Percentiles rank a stretch among this genome's conserved stretches.
Evolutionary conservation across 2,888 invertebrate species (phyloP).

Genomic region (Apoda limacodes): DNA sequence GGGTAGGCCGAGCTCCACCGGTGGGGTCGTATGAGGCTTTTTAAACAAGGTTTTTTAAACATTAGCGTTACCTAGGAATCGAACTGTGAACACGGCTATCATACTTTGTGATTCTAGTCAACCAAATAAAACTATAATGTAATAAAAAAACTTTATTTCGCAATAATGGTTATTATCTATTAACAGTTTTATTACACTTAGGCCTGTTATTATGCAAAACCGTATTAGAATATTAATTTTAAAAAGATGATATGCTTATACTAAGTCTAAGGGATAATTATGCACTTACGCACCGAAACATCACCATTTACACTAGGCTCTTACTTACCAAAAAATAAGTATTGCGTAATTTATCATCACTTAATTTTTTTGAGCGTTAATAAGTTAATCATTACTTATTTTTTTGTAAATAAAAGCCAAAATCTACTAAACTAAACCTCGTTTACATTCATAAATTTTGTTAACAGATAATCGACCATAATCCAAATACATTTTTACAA

Average conservation of each 20-base stretch:
- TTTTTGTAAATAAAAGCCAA: not conserved
- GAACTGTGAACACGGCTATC: too few species aligned
- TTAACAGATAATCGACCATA: conserved; percentile 68
- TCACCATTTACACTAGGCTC: too few species aligned
- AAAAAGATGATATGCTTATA: conserved; percentile 62
- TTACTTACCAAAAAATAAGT: too few species aligned
- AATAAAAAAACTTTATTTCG: conserved; percentile 63
- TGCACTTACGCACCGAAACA: conserved; percentile 2
- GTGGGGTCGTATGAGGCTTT: too few species aligned
- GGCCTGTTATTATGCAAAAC: conserved; percentile 54
- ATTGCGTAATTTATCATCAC: too few species aligned
- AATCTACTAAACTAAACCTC: conserved; percentile 10
- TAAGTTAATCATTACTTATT: too few species aligned
- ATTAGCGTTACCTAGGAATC: too few species aligned
- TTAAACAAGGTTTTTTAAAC: too few species aligned
- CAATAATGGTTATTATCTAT: conserved; percentile 69
- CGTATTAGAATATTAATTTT: conserved; percentile 54
- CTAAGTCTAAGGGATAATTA: conserved; percentile 33
- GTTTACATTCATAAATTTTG: conserved; percentile 23
- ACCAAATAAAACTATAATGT: too few species aligned
- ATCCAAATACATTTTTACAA: conserved; percentile 48
- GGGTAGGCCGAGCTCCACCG: too few species aligned
- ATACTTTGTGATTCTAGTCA: too few species aligned
- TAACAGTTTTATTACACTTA: conserved; percentile 62
- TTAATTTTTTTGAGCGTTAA: too few species aligned